Conservation (phyloP, 37 sponge, comb jelly and placozoan genomes). For the Diacarnus erythraeanus region DNA sequence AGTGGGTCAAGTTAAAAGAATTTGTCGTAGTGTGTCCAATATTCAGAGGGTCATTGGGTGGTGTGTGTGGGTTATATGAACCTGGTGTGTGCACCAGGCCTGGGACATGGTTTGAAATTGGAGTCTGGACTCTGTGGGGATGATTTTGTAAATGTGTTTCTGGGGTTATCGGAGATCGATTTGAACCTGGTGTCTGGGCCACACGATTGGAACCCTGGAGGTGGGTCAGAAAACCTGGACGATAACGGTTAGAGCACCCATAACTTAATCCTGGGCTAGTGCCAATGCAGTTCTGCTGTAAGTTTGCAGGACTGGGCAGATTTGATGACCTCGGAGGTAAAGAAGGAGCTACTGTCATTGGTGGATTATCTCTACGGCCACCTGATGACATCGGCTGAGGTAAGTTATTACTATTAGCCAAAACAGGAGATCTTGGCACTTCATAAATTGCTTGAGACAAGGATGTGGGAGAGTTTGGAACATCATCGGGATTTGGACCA, state of each 20-base stretch:
- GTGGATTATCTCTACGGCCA: neutral
- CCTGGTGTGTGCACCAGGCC: neutral
- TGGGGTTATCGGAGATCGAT: no score
- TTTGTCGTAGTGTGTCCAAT: neutral
- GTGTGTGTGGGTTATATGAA: no score
- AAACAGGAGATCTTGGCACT: neutral
- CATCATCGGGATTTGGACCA: neutral
- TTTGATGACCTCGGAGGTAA: neutral
- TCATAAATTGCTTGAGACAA: conserved; percentile 3
- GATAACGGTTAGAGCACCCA: no score
- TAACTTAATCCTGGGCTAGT: neutral
- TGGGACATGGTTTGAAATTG: neutral
- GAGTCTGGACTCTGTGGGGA: no score
- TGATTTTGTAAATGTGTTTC: no score
- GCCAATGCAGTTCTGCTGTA: neutral
- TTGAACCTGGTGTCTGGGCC: neutral
- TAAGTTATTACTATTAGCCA: no score
- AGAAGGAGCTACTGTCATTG: neutral
- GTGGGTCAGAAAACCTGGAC: neutral
- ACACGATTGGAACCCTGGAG: neutral
- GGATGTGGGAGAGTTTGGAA: neutral
- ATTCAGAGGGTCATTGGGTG: no score
- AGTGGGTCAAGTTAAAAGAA: neutral
- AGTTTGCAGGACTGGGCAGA: neutral
- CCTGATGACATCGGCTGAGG: neutral